Base-by-base conservation (phyloP, 37 sponge, comb jelly and placozoan genomes). In the Hexactinellida sp. region DNA sequence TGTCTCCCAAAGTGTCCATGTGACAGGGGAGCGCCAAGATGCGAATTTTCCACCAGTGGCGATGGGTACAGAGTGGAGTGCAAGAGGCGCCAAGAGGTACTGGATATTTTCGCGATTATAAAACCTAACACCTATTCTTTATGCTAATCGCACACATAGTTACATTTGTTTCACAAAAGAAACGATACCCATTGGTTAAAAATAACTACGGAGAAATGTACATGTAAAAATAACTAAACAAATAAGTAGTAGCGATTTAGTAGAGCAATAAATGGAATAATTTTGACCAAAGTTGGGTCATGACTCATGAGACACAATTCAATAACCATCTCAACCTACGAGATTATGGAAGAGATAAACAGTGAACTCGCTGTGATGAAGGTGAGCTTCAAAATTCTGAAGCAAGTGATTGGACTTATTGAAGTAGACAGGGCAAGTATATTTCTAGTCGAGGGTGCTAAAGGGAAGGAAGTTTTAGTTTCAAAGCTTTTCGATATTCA, bases 61-160 rank as follows among this genome's bases (percentile, higher is more conserved):
- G 3, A 1, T 63, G 76, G 76, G 34, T 63, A 63, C 25, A 25
- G 76, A 32, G 76, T 63, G 5, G 76, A 63, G 76, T 63, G 76
- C 3, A 63, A 7, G 5, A 63, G 30, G 13, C 34, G 76, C 76
- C 76, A 63, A 10, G 76, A 63, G 5, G 21, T 63, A 28, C 76
- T 63, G 32, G 76, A 63, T 10, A 63, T 63, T n/a, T 63, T 63
- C 30, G 76, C 76, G 76, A 63, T 63, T 63, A 63, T 28, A 63
- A 63, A 63, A 63, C 76, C 76, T 28, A 63, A 63, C 76, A 63
- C 76, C 76, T 21, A 25, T n/a, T 32, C 13, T 63, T 28, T 10
- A 63, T 32, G 25, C 34, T 28, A 63, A 63, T 63, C 3, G 21
- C 5, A 10, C 76, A n/a, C 76, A n/a, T 63, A 63, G 13, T 21